phyloP scores from a whole-genome alignment of 2,797 vertebrate genomes.

The Anabas testudineus region DNA sequence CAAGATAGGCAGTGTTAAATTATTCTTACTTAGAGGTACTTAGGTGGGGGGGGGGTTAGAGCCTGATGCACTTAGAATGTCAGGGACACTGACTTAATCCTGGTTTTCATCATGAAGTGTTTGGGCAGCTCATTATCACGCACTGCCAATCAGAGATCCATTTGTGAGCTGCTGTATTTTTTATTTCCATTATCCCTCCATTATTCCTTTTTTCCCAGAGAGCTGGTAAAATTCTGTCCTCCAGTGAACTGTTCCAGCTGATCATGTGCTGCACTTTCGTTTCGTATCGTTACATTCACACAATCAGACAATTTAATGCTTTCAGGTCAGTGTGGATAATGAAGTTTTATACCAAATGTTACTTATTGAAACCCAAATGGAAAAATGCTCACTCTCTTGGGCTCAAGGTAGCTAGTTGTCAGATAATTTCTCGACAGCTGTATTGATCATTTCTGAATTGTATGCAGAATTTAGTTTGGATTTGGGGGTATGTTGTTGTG shows the following conservation, averaged over 20 bases:
- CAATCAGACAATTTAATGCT: slow-evolving; percentile 5
- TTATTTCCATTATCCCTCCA: background rate
- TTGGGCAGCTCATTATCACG: slow-evolving; percentile 31
- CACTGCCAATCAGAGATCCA: background rate
- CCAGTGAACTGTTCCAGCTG: background rate
- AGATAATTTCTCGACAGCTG: no score
- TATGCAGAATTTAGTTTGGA: background rate
- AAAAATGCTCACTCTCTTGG: slow-evolving; percentile 10
- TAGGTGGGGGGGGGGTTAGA: slow-evolving; percentile 45
- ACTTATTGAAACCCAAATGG: background rate
- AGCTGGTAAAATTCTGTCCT: background rate
- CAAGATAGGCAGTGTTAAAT: slow-evolving; percentile 66
- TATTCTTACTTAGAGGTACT: slow-evolving; percentile 70
- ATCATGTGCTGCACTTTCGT: background rate
- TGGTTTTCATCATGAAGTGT: slow-evolving; percentile 57
- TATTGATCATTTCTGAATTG: background rate
- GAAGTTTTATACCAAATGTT: no score
- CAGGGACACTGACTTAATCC: slow-evolving; percentile 63
- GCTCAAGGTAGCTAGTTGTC: background rate
- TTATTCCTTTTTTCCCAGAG: background rate
- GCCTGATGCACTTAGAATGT: slow-evolving; percentile 51
- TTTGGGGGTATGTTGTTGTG: background rate
- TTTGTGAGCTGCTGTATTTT: slow-evolving; percentile 15
- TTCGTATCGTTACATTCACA: no score
- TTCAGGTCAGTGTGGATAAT: background rate